Evolutionary conservation across 2,797 vertebrate genomes (phyloP), one percentile per base, ranked within the genome.

Genomic region (Anas georgica): DNA sequence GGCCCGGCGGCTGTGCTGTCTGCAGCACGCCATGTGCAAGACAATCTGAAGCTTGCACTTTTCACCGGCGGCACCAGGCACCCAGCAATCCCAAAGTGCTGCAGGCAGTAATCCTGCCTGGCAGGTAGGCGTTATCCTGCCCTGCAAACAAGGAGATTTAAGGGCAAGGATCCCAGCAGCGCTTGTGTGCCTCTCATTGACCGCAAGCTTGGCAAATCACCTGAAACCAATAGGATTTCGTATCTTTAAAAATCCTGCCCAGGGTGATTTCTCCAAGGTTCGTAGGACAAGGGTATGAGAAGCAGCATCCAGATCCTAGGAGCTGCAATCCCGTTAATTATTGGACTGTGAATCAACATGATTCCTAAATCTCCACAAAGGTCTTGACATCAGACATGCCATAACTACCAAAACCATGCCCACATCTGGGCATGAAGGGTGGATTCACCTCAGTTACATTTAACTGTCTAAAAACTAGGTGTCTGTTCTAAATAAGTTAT

Each of bases 21-120:
- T 43, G 90, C 68, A 72, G 68, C 15, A 69, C 69, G 35, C 3
- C 11, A 91, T 21, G 78, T 96, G 93, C 94, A 94, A 97, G 96
- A 74, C 97, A 96, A 97, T 96, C 97, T 97, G 96, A 33, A 64
- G 91, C 94, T 95, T 93, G 83, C 86, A 90, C 67, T 95, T 95
- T 74, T 74, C 74, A 60, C n/a, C 3, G 5, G 81, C 83, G 59
- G 80, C 23, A 1, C 46, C 77, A 83, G 74, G 77, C 74, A 69
- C 86, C 18, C 86, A 45, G 69, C 62, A 93, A 84, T 74, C 80
- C 41, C 63, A 26, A 35, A 70, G 91, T 6, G 0, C 55, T 67
- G 54, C 10, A 26, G 64, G 37, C 59, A 25, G 16, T 45, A 80
- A 93, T 77, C 64, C 60, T 80, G 72, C 70, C 75, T 48, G 43